Base-by-base conservation (phyloP, 1,140 invertebrate species). In the Drosophila sproati region DNA sequence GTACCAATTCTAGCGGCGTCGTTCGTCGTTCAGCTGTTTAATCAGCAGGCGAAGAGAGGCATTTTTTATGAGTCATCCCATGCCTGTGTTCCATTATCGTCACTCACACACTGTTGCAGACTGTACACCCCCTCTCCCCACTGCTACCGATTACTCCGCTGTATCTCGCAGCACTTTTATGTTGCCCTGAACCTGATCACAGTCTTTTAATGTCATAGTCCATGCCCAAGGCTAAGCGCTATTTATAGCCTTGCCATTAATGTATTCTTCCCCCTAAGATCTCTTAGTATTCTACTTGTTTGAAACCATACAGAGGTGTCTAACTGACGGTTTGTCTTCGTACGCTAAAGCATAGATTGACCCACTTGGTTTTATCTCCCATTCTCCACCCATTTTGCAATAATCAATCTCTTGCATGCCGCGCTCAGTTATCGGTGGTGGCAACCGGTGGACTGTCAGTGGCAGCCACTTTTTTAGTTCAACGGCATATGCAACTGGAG, bases 281-380 rank as follows among this genome's bases (percentile, higher is more conserved):
- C 20, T 12, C 60, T 43, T 12, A 45, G 43, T 32, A 56, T 37
- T 39, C 37, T 72, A 66, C 80, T 77, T 87, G 83, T 87, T 87
- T 87, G 47, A n/a, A 50, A 48, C 31, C 31, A 7, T 37, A 57
- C 6, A 43, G 37, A 35, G 57, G 7, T 32, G 32, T 31, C 7
- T 10, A 37, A 63, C 52, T 80, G 75, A 35, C 59, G 77, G 56
- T 55, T 47, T 76, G 28, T 35, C 57, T 62, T 71, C 45, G 20
- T 67, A 68, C 50, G 66, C 41, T 75, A 56, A 81, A 78, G 66
- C 80, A 79, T 79, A 80, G 82, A 79, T 79, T 82, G 82, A 87
- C 80, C 77, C 77, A 87, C 54, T 80, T 80, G 77, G 35, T 29
- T 68, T 79, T 71, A 86, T 82, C 82, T 67, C 48, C 43, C 43